Conservation (phyloP, 2,797 vertebrate species). For the Phataginus tetradactyla region DNA sequence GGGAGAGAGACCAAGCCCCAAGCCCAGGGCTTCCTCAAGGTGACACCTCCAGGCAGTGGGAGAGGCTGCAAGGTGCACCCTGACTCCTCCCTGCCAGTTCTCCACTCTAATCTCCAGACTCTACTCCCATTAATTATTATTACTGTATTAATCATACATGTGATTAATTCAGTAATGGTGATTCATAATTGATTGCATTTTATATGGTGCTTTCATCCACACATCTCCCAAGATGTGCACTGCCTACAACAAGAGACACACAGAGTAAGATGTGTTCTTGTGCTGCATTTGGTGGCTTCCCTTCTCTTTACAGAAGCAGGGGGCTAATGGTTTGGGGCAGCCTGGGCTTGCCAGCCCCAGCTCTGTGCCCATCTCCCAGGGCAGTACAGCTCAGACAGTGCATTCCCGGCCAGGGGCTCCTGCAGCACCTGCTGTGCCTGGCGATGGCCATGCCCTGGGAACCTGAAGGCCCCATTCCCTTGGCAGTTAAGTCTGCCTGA, state of each 20-base stretch:
- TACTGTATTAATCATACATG: slow-evolving; percentile 83
- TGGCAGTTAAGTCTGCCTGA: background rate
- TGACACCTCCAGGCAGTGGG: background rate
- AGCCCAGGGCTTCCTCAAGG: slow-evolving; percentile 36
- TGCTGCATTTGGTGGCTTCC: slow-evolving; percentile 73
- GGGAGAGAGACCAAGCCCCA: background rate
- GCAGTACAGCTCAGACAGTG: background rate
- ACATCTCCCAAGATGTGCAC: slow-evolving; percentile 77
- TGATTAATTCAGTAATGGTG: slow-evolving; percentile 83
- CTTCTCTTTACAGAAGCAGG: slow-evolving; percentile 35
- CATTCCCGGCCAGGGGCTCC: background rate
- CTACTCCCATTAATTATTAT: slow-evolving; percentile 81
- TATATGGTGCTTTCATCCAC: slow-evolving; percentile 78
- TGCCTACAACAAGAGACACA: slow-evolving; percentile 53
- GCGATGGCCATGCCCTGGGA: slow-evolving; percentile 48
- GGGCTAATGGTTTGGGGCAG: background rate
- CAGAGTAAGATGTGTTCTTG: background rate
- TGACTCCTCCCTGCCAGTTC: slow-evolving; percentile 61
- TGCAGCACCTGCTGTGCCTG: background rate
- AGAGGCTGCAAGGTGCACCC: background rate
- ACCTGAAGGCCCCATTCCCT: background rate
- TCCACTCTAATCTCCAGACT: slow-evolving; percentile 66
- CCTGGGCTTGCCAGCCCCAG: background rate
- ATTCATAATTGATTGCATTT: slow-evolving; percentile 83
- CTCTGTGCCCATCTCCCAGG: background rate